Base-by-base conservation (phyloP, 2,113 vertebrate genomes). In the Melanocharis versteri region DNA sequence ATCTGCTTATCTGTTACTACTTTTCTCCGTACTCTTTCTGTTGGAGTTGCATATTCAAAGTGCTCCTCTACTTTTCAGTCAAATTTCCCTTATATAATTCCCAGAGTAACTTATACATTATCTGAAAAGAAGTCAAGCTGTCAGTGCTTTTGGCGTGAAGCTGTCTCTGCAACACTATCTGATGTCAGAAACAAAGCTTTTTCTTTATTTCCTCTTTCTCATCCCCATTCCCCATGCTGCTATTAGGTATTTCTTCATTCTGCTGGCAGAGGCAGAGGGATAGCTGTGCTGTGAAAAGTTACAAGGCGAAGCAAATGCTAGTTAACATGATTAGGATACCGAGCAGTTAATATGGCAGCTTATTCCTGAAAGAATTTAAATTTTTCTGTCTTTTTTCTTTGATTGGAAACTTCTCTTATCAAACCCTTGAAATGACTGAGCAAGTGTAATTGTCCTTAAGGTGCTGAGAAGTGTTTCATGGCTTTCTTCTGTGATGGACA, bases 301-400 rank as follows among this genome's bases (percentile, higher is more conserved):
- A 50, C 40, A 44, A 33, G 27, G 50, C 42, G 66, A 60, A 75
- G 58, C 27, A 73, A 35, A 47, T 58, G 10, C 26, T 77, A 48
- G 13, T 77, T 76, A 53, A 50, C n/a, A 33, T 60, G 23, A 54
- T 79, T 73, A 62, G 83, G 72, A 78, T 56, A 83, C 58, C 3
- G 3, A 91, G 20, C 39, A 72, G 44, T 50, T 88, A 94, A 81
- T 78, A 54, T 19, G 73, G 44, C 31, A 75, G 53, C 70, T 83
- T 95, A 51, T 93, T 92, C 53, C 61, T 60, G 50, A 87, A 91
- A 77, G 23, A 90, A 72, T 50, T 88, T 78, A 54, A 35, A 9
- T 66, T 64, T 94, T 92, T 96, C 70, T 91, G 31, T 87, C 87
- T 94, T 26, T 87, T 85, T 94, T 26, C 42, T 91, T 50, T 61